Conservation (phyloP, 2,888 invertebrate species). For the Germaria angustata region DNA sequence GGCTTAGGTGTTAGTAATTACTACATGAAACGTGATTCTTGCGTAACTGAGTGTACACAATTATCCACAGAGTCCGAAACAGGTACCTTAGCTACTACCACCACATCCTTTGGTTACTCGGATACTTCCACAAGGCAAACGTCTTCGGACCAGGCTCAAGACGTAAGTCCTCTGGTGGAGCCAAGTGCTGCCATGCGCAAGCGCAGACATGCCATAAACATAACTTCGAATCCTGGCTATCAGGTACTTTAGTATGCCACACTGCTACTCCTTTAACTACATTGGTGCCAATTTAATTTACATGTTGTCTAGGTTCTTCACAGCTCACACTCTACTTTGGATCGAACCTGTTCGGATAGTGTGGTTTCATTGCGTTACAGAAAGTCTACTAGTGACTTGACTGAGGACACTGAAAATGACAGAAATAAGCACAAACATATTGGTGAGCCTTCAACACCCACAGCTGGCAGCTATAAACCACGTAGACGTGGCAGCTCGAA, state of each 20-base stretch:
- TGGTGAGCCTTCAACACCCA: slow-evolving; percentile 51
- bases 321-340: slow-evolving; percentile 79
- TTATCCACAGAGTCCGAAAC: slow-evolving; percentile 77
- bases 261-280: too few species aligned
- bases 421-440: slow-evolving; percentile 81
- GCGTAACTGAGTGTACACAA: slow-evolving; percentile 79
- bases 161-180: slow-evolving; percentile 39
- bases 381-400: slow-evolving; percentile 89
- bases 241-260: slow-evolving; percentile 71
- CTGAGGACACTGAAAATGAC: slow-evolving; percentile 76
- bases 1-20: slow-evolving; percentile 70
- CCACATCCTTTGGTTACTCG: slow-evolving; percentile 77
- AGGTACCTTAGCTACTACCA: slow-evolving; percentile 75
- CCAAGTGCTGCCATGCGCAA: slow-evolving; percentile 58
- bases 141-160: slow-evolving; percentile 54
- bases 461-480: slow-evolving; percentile 78
- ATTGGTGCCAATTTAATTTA: background rate
- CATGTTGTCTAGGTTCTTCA: slow-evolving; percentile 74
- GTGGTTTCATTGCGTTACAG: slow-evolving; percentile 82
- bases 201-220: slow-evolving; percentile 79
- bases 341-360: slow-evolving; percentile 80
- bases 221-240: slow-evolving; percentile 80
- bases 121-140: slow-evolving; percentile 59
- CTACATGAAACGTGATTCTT: slow-evolving; percentile 77
- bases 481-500: slow-evolving; percentile 84